phyloP scores from a whole-genome alignment of 2,797 vertebrate species.

The Chelmon rostratus region DNA sequence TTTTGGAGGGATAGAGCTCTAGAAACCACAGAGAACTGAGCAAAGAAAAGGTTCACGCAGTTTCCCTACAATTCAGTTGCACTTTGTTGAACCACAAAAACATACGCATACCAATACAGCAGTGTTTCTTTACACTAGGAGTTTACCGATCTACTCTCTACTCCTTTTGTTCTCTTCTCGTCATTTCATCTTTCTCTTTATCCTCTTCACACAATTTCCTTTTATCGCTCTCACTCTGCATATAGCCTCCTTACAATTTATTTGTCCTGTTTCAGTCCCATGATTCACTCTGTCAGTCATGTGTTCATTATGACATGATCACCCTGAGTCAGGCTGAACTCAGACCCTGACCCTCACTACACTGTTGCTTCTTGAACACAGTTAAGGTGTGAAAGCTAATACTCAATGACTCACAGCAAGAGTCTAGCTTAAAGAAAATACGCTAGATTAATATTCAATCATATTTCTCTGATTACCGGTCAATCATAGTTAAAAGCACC shows the following conservation, averaged over 20 bases:
- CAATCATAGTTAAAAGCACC: background rate
- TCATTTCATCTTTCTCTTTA: too few species aligned
- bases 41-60: background rate
- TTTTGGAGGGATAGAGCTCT: background rate
- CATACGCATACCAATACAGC: background rate
- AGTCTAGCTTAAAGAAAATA: background rate
- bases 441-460: background rate
- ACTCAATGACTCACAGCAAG: background rate
- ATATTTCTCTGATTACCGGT: too few species aligned
- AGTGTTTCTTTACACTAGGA: too few species aligned
- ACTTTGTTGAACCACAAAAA: background rate
- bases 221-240: background rate
- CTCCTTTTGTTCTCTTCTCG: too few species aligned
- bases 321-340: constrained; percentile 24
- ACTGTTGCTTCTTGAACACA: background rate
- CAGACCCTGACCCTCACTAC: background rate
- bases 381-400: background rate
- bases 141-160: too few species aligned
- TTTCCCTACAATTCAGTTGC: background rate
- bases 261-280: background rate
- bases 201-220: background rate
- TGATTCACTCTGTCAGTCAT: background rate
- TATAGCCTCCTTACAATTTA: background rate
- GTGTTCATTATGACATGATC: constrained; percentile 47
- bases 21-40: constrained; percentile 1